A percentile compares a stretch with the other conserved stretches of the same genome.
Evolutionary conservation across 2,797 vertebrate genomes (phyloP).

Genomic region (Sylvia borin): DNA sequence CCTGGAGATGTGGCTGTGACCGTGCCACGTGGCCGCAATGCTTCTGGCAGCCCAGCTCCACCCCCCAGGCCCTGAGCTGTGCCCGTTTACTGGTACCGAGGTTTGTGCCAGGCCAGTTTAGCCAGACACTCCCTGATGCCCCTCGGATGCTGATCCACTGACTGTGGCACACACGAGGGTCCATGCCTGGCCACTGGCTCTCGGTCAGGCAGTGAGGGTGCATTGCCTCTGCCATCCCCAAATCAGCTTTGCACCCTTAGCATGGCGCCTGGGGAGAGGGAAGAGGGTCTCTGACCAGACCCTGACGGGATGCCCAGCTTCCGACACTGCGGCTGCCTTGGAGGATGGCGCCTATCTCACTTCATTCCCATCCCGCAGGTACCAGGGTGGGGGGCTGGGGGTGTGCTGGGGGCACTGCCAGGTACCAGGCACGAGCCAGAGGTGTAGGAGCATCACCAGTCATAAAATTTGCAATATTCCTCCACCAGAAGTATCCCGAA

Average conservation of each 20-base stretch:
- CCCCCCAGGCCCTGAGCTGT: accelerated
- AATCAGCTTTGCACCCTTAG: background rate
- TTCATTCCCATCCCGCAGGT: accelerated
- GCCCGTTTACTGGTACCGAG: accelerated
- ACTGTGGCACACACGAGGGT: accelerated
- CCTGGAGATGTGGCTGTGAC: background rate
- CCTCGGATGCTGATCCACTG: accelerated
- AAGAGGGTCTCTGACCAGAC: background rate
- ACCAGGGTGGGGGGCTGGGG: background rate
- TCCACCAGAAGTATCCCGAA: background rate
- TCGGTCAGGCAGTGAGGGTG: accelerated
- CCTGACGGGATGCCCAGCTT: accelerated
- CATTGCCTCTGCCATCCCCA: background rate
- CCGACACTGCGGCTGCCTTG: accelerated
- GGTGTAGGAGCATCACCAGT: background rate
- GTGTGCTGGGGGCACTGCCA: background rate
- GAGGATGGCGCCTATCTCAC: background rate
- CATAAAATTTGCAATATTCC: background rate
- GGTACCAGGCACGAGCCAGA: background rate
- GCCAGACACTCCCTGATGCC: accelerated
- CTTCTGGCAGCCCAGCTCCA: background rate
- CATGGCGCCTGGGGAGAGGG: background rate
- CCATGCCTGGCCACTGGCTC: accelerated
- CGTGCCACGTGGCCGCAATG: background rate
- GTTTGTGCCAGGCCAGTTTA: background rate